phyloP scores from a whole-genome alignment of 2,113 vertebrate genomes.

The Anarhynchus alexandrinus region DNA sequence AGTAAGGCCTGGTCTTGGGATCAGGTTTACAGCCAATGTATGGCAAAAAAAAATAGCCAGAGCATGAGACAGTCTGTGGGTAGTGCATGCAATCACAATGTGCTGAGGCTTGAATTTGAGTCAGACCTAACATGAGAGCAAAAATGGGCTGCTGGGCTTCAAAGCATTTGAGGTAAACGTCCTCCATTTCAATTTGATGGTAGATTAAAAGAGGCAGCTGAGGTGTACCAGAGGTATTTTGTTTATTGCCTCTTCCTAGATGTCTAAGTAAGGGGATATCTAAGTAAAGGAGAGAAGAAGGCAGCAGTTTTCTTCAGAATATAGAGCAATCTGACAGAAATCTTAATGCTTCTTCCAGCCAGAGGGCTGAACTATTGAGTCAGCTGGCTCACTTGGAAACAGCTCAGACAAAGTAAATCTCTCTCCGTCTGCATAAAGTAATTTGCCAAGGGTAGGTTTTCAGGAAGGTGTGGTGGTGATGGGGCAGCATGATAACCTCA shows the following conservation, averaged over 20 bases:
- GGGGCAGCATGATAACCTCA: not conserved
- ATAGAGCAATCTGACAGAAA: slow-evolving; percentile 41
- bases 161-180: not conserved
- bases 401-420: slow-evolving; percentile 32
- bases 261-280: not conserved
- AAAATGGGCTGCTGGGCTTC: not conserved
- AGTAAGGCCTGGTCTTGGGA: not conserved
- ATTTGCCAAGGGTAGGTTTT: slow-evolving; percentile 10
- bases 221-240: slow-evolving; percentile 9
- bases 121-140: not conserved
- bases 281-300: slow-evolving; percentile 28
- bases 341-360: slow-evolving; percentile 30
- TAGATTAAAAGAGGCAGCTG: not conserved
- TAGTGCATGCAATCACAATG: not conserved
- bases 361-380: slow-evolving; percentile 46
- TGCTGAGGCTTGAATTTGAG: not conserved
- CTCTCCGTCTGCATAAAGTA: slow-evolving; percentile 15
- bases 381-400: slow-evolving; percentile 44
- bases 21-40: not conserved
- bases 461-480: not conserved
- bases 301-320: slow-evolving; percentile 42
- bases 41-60: not conserved
- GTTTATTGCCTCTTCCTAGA: slow-evolving; percentile 18
- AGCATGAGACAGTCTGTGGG: not conserved
- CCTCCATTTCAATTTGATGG: not conserved